Evolutionary conservation across 2,888 invertebrate genomes (phyloP), one percentile per base, ranked within the genome.

Genomic region (Fissipunctia ypsillon): DNA sequence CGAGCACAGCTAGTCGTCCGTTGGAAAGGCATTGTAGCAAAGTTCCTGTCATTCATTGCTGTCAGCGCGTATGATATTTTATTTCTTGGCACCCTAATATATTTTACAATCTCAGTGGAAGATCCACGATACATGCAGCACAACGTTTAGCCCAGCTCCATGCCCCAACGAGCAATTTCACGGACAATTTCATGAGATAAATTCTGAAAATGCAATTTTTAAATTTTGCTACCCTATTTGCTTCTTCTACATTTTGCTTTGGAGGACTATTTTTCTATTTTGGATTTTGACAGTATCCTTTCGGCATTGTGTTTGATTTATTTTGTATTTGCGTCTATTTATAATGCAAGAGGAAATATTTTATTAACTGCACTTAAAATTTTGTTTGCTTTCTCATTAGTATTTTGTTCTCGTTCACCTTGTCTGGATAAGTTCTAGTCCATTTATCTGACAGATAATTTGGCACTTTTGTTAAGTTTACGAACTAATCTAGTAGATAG

Each of bases 131-230:
- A 87, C 88, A 84, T 56, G 85, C 64, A 83, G 80, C 83, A 85
- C 77, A 88, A 80, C 79, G 77, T 86, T 84, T 83, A 88, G 84
- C 76, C 80, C 72, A 52, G 84, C 87, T 86, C 84, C 89, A 84
- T 84, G 86, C 89, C 80, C 65, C 84, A 82, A 84, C 83, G 85
- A 82, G 80, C 89, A 90, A 90, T 90, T 90, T 90, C 86, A 89
- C 88, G 84, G 84, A 84, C 89, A 88, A 90, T 90, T 90, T 90
- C 86, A 81, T 77, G 84, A 88, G 85, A 87, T 86, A 89, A 86
- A 88, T 89, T 89, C 83, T 67, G 82, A 87, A 88, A 89, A 87
- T 83, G 83, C 83, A 83, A 87, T 89, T 87, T 88, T 89, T 83
- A 84, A 89, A 89, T 83, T 85, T 86, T 84, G 72, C 70, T 82